Conservation (phyloP, 2,888 invertebrate genomes). For the Cenopis cana region DNA sequence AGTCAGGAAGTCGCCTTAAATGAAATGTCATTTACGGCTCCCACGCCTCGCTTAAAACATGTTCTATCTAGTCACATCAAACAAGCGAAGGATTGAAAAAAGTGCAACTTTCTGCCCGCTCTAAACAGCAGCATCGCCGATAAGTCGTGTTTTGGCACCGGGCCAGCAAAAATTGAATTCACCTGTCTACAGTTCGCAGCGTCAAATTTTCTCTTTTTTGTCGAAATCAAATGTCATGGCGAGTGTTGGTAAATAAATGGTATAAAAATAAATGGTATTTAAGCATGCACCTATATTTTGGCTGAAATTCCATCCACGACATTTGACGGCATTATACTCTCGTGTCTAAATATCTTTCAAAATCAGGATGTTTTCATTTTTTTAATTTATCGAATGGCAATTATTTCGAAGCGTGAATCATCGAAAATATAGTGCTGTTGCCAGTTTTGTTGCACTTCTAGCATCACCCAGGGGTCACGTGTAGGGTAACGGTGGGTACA, state of each 20-base stretch:
- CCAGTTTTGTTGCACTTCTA: too few species aligned
- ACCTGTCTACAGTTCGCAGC: slow-evolving; percentile 4
- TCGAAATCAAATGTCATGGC: slow-evolving; percentile 5
- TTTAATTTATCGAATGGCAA: too few species aligned
- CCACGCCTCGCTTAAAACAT: not conserved
- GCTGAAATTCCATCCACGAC: too few species aligned
- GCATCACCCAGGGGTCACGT: too few species aligned
- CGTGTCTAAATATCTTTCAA: too few species aligned
- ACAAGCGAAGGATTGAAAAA: slow-evolving; percentile 10
- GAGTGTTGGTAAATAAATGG: not conserved
- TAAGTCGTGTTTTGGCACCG: slow-evolving; percentile 11
- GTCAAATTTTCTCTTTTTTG: slow-evolving; percentile 7
- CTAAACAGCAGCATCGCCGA: slow-evolving; percentile 2
- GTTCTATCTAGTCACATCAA: not conserved
- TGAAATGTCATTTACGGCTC: too few species aligned
- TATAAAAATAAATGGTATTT: not conserved
- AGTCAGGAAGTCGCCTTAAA: too few species aligned
- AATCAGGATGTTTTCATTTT: too few species aligned
- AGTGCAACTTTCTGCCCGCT: not conserved
- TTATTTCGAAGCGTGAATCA: too few species aligned
- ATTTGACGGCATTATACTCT: too few species aligned
- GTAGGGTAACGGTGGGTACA: too few species aligned
- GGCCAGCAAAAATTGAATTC: slow-evolving; percentile 32
- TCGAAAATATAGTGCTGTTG: too few species aligned
- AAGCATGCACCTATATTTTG: not conserved